These are phyloP conservation scores for Mythimna impura DNA, from an alignment of 2,888 invertebrate species.

Conservation along the genomic window DNA sequence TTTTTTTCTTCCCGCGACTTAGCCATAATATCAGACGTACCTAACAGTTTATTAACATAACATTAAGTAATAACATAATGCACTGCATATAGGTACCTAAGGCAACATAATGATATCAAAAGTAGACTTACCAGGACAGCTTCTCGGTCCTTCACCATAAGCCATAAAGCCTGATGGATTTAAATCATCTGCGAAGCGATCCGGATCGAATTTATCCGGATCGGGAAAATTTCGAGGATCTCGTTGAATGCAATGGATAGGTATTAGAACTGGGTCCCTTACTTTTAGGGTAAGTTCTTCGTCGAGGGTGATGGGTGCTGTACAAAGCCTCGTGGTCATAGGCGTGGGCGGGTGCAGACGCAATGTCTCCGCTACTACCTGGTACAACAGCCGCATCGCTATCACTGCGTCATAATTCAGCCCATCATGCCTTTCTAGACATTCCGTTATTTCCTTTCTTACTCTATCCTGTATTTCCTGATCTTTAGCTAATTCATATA, in stretches of 20 bases:
- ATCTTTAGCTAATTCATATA: conserved; percentile 85
- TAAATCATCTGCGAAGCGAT: conserved; percentile 79
- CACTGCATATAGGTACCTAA: not conserved
- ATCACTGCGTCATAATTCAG: conserved; percentile 83
- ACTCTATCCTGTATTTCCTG: conserved; percentile 80
- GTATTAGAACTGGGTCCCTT: conserved; percentile 83
- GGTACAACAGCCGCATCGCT: conserved; percentile 80
- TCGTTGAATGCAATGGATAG: conserved; percentile 83
- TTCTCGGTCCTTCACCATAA: conserved; percentile 86
- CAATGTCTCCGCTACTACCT: conserved; percentile 81
- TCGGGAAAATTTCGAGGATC: conserved; percentile 82
- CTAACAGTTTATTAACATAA: conserved; percentile 10
- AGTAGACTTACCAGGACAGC: conserved; percentile 83
- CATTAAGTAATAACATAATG: conserved; percentile 18
- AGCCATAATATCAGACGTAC: conserved; percentile 26
- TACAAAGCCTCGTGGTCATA: conserved; percentile 84
- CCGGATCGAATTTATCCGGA: conserved; percentile 85
- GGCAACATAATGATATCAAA: conserved; percentile 1
- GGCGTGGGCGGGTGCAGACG: conserved; percentile 86
- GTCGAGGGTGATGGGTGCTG: conserved; percentile 78
- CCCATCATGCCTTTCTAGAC: conserved; percentile 75
- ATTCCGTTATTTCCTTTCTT: conserved; percentile 80
- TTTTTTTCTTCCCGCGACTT: conserved; percentile 45
- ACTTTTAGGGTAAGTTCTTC: conserved; percentile 78
- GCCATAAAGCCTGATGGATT: conserved; percentile 83